phyloP scores from a whole-genome alignment of 2,797 vertebrate species.

The Amphiprion clarkii region DNA sequence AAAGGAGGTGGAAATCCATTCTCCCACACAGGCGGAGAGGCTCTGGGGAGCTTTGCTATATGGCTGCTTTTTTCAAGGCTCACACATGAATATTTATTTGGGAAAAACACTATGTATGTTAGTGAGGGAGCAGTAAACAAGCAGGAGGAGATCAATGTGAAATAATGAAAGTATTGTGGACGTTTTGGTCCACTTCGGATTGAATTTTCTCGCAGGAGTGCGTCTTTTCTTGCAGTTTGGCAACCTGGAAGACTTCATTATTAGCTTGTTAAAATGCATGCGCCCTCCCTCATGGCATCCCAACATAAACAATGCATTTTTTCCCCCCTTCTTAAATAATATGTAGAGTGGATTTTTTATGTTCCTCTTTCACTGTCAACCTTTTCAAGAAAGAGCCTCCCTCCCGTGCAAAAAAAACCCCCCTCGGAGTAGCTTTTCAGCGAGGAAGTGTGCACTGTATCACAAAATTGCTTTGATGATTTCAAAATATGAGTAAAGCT shows the following conservation, averaged over 20 bases:
- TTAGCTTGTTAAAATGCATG: slow-evolving; percentile 1
- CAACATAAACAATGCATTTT: not conserved
- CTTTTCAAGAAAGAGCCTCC: slow-evolving; percentile 51
- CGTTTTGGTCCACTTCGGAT: not conserved
- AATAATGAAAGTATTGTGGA: not conserved
- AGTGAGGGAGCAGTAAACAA: not conserved
- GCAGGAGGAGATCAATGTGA: fast-evolving
- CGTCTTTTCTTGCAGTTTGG: not conserved
- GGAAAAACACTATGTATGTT: not conserved
- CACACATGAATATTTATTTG: slow-evolving; percentile 42
- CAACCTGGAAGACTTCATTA: not conserved
- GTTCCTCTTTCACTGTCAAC: slow-evolving; percentile 29
- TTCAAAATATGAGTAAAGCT: slow-evolving; percentile 78
- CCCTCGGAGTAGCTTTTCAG: slow-evolving; percentile 59
- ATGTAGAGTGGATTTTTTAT: not conserved
- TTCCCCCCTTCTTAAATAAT: not conserved
- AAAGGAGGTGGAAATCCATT: slow-evolving; percentile 47
- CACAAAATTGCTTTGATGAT: slow-evolving; percentile 77
- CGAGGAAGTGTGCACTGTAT: slow-evolving; percentile 73
- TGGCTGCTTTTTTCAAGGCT: slow-evolving; percentile 33
- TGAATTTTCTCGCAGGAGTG: not conserved
- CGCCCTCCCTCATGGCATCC: not conserved
- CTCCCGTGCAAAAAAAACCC: not conserved
- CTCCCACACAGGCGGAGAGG: slow-evolving; percentile 39
- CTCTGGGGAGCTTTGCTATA: slow-evolving; percentile 41